Evolutionary conservation across 53 echinoderm and acorn worm genomes (phyloP), one percentile per base, ranked within the genome.

Genomic region (Hippasteria phrygiana): DNA sequence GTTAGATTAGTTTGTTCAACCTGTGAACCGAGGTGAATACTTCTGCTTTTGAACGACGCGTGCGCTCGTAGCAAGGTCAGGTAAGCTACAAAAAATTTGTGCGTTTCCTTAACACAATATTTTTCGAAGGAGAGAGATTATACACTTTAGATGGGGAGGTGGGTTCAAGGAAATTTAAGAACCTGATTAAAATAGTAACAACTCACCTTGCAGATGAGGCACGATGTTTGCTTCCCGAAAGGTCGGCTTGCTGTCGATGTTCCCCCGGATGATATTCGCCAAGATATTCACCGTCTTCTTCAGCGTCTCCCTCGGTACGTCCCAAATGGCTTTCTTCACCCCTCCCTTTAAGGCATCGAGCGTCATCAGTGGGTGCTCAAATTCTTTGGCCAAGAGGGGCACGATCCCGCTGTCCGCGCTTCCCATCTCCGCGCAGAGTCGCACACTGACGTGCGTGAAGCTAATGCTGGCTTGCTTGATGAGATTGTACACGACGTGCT

Each of bases 201-300:
- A 10, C 27, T n/a, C 46, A 83, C 83, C 83, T 83, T 83, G 10
- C 5, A 90, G 72, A 67, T 46, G 82, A 16, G 59, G 1, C 38
- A 90, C 83, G 32, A 55, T 28, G 39, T 73, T 43, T 9, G 82
- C 73, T 50, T 88, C 48, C 8, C 94, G 80, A 33, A 91, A 91
- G 4, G 83, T 70, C 0, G 89, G 74, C 78, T 94, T 94, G 80
- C 89, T 94, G 39, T 94, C 91, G 29, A 51, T 43, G 22, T 45
- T 46, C 18, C 41, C 71, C 67, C 88, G 80, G 17, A 92, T 43
- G 54, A 89, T 80, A 35, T 92, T 89, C 40, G 89, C 89, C 13
- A 92, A 55, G 53, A 92, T 51, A 27, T 42, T 92, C 32, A 92
- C 41, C 17, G 83, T 84, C 62, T 75, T 89, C 92, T 92, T 92